Evolutionary conservation across 2,888 invertebrate genomes (phyloP).

Genomic region (Caenorhabditis sulstoni): DNA sequence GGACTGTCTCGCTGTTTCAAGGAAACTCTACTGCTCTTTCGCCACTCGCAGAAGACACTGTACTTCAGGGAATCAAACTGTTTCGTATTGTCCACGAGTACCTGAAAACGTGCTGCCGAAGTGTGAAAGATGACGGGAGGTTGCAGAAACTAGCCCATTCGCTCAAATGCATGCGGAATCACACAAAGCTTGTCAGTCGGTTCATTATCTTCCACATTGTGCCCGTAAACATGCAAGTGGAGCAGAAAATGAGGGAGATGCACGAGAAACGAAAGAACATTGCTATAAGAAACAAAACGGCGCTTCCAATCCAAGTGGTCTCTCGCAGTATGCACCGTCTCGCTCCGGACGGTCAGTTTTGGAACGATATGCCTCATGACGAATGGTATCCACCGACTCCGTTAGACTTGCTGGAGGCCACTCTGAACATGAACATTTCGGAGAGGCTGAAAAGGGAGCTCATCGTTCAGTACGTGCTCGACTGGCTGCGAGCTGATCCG

Average conservation of each 20-base stretch:
- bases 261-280: constrained; percentile 21
- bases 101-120: constrained; percentile 7
- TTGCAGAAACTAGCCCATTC: constrained; percentile 13
- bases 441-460: constrained; percentile 50
- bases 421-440: constrained; percentile 38
- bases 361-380: constrained; percentile 45
- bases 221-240: constrained; percentile 20
- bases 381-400: constrained; percentile 57
- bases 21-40: constrained; percentile 20
- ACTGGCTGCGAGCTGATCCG: constrained; percentile 38
- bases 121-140: constrained; percentile 4
- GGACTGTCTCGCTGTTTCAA: constrained; percentile 34
- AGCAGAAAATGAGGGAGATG: constrained; percentile 26
- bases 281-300: constrained; percentile 25
- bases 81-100: constrained; percentile 36
- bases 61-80: constrained; percentile 35
- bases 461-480: constrained; percentile 39
- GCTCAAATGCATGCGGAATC: constrained; percentile 29
- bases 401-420: constrained; percentile 40
- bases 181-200: constrained; percentile 32
- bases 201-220: constrained; percentile 36
- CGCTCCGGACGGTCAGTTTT: constrained; percentile 22
- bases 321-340: constrained; percentile 25
- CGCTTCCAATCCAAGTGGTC: constrained; percentile 38
- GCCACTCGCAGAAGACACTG: constrained; percentile 32